Evolutionary conservation across 1,140 invertebrate genomes (phyloP).

Genomic region (Solenopsis invicta): DNA sequence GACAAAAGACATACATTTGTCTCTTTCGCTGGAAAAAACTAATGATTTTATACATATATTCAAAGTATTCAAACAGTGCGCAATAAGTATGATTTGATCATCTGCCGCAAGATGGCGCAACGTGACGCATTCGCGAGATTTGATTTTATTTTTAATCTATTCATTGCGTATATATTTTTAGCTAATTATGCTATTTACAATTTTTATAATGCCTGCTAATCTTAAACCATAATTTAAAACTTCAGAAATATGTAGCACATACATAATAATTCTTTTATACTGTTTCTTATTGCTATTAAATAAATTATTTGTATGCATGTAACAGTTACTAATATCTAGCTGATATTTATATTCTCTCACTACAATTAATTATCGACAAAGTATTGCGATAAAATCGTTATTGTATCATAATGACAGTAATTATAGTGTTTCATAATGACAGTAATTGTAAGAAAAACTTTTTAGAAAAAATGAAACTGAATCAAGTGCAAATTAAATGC

Average conservation of each 20-base stretch:
- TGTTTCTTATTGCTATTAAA: not conserved
- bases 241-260: not conserved
- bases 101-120: not conserved
- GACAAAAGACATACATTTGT: too few relatives aligned
- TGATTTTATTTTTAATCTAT: not conserved
- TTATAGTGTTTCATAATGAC: not conserved
- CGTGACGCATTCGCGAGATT: not conserved
- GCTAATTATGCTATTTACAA: not conserved
- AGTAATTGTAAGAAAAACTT: not conserved
- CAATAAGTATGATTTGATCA: not conserved
- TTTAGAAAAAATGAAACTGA: not conserved
- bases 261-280: not conserved
- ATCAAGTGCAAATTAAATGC: not conserved
- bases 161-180: not conserved
- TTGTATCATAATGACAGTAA: not conserved
- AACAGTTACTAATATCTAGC: too few relatives aligned
- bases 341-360: not conserved
- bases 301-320: too few relatives aligned
- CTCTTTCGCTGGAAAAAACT: too few relatives aligned
- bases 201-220: not conserved
- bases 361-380: not conserved
- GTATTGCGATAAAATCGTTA: not conserved
- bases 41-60: too few relatives aligned
- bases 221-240: not conserved
- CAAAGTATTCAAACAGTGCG: not conserved